Percentiles rank a stretch among this genome's conserved stretches.
Evolutionary conservation across 23 tunicate species (phyloP).

Genomic region (Diplosoma virens): DNA sequence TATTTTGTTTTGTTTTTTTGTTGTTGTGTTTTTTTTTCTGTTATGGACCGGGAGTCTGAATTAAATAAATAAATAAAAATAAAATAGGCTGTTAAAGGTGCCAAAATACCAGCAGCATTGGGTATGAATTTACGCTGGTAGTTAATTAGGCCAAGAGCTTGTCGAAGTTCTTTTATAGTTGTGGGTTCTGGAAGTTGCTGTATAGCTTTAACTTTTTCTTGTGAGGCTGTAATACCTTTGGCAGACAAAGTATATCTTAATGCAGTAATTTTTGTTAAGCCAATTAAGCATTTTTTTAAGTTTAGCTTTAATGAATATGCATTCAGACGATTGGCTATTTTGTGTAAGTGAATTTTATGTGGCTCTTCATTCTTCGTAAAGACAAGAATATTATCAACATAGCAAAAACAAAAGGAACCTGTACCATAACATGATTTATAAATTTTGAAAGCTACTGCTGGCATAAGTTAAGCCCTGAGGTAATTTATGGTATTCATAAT

Average conservation of each 20-base stretch:
- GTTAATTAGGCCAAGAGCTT: conserved; percentile 16
- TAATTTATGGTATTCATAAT: conserved; percentile 7
- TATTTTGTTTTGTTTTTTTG: too few species aligned
- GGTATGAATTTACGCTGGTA: conserved; percentile 6
- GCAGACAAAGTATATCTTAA: conserved; percentile 12
- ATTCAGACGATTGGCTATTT: conserved; percentile 1
- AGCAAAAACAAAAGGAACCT: conserved; percentile 14
- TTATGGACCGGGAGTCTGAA: too few species aligned
- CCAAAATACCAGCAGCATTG: conserved; percentile 27
- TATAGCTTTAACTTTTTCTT: conserved; percentile 21
- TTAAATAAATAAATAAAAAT: too few species aligned
- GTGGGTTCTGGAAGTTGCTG: conserved; percentile 23
- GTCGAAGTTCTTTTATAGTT: conserved; percentile 10
- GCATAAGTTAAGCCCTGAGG: conserved; percentile 24
- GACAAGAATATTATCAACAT: conserved; percentile 6
- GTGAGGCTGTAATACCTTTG: conserved; percentile 21
- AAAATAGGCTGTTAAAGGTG: not conserved
- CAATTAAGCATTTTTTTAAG: conserved; percentile 19
- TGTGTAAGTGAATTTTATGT: conserved; percentile 3
- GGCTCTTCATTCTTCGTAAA: not conserved
- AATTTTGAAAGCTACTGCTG: conserved; percentile 7
- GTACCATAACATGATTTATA: conserved; percentile 9
- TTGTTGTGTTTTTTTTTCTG: too few species aligned
- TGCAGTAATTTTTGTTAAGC: not conserved
- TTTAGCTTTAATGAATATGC: conserved; percentile 1